Base-by-base conservation (phyloP, 2,888 invertebrate genomes). In the Drosophila aldrichi region DNA sequence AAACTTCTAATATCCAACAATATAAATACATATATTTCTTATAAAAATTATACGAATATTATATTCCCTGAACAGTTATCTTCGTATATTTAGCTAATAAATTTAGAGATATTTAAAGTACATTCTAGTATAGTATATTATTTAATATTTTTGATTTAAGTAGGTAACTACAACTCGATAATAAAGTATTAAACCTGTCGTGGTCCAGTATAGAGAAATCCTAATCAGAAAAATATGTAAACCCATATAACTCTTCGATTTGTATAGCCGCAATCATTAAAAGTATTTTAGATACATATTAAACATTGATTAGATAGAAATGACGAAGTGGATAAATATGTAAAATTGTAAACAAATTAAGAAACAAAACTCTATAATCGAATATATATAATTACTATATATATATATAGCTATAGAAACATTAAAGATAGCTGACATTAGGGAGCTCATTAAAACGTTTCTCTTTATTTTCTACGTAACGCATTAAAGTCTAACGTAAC, bases 381-480 rank as follows among this genome's bases (percentile, higher is more conserved):
- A 34, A 20, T 34, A 20, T 51, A 51, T 51, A 51, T 32, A 51
- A 7, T 14, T 25, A 34, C 22, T 36, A 32, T 18, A 34, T 46
- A 58, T 49, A 18, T 57, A 20, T 12, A 25, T 69, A 38, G 43
- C 25, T 20, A 48, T 61, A 65, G 65, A 46, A 25, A 46, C 46
- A 51, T 46, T 52, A 36, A 25, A 22, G 34, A 20, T 48, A 46
- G 48, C 54, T 69, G 43, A 22, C 43, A 64, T 54, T 54, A 48
- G n/a, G 44, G 60, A 57, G 43, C 63, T 76, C 65, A 76, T 83
- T 66, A 68, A 66, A 71, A 69, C 59, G 46, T 49, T 49, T 59
- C 22, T 63, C 16, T 68, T 16, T 61, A 18, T 55, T 55, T 62
- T 22, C 34, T 34, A 49, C 49, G 49, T 44, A 72, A 69, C 54